phyloP scores from a whole-genome alignment of 2,113 vertebrate genomes.

The Callospermophilus lateralis region DNA sequence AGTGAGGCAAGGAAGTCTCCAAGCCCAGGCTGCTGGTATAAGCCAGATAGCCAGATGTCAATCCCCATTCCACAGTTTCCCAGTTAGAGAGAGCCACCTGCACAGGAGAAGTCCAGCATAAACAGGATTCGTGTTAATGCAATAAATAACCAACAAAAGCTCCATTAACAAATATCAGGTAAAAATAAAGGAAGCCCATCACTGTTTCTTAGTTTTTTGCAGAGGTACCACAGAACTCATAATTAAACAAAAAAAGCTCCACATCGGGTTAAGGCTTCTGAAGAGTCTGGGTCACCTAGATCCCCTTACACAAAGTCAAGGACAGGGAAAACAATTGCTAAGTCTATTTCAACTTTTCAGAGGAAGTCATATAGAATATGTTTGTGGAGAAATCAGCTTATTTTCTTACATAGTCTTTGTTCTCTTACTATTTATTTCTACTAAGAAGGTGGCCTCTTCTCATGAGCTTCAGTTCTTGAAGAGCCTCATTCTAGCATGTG shows the following conservation, averaged over 20 bases:
- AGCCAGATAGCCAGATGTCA: not conserved
- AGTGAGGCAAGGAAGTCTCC: not conserved
- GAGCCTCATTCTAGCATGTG: not conserved
- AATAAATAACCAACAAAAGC: not conserved
- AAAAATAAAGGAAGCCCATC: not conserved
- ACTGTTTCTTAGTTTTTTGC: not conserved
- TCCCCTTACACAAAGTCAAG: too few species aligned
- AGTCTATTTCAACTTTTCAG: slow-evolving; percentile 42
- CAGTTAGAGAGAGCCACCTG: not conserved
- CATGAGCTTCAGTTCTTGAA: not conserved
- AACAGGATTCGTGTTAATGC: not conserved
- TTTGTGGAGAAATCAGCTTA: slow-evolving; percentile 2
- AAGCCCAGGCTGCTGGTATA: not conserved
- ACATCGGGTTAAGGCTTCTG: not conserved
- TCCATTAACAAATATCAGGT: not conserved
- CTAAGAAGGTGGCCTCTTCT: not conserved
- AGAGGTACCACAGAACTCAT: not conserved
- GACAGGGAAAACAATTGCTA: not conserved
- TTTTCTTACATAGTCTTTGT: slow-evolving; percentile 52
- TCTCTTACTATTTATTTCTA: slow-evolving; percentile 21
- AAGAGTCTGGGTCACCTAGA: not conserved
- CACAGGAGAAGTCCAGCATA: not conserved
- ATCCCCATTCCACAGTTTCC: not conserved
- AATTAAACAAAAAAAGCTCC: slow-evolving; percentile 22
- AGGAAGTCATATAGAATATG: slow-evolving; percentile 19